These are phyloP conservation scores for Melieria picta DNA, from an alignment of 2,888 invertebrate species.

Conservation along the genomic window DNA sequence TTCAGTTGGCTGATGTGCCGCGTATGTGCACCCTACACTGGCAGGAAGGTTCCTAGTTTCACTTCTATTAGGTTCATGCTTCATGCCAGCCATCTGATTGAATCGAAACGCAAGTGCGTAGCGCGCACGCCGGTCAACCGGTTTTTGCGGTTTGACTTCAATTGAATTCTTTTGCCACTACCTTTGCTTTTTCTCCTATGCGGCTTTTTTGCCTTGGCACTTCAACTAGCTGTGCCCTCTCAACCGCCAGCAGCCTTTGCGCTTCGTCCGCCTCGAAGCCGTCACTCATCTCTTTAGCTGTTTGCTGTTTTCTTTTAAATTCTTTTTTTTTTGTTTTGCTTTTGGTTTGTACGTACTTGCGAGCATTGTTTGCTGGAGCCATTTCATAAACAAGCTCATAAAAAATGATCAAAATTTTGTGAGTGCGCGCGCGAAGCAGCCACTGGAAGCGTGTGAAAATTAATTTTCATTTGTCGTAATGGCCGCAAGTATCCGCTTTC, in stretches of 20 bases:
- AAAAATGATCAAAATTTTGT: constrained; percentile 12
- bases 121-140: constrained; percentile 3
- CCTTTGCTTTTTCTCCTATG: not conserved
- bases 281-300: not conserved
- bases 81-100: too few species aligned
- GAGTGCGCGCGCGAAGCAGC: not conserved
- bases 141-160: constrained; percentile 9
- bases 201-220: not conserved
- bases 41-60: too few species aligned
- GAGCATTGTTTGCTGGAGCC: not conserved
- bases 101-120: too few species aligned
- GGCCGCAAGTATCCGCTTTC: constrained; percentile 14
- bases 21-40: not conserved
- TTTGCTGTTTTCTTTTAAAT: not conserved
- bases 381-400: constrained; percentile 20
- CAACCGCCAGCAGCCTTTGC: not conserved
- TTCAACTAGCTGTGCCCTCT: too few species aligned
- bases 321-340: not conserved
- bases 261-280: not conserved
- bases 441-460: constrained; percentile 33
- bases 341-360: not conserved
- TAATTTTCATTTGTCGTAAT: constrained; percentile 25
- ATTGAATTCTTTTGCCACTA: constrained; percentile 15
- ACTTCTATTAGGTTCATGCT: too few species aligned
- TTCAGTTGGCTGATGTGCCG: not conserved